These are phyloP conservation scores for Perdita meconis DNA, from an alignment of 2,888 invertebrate genomes.

Conservation along the genomic window DNA sequence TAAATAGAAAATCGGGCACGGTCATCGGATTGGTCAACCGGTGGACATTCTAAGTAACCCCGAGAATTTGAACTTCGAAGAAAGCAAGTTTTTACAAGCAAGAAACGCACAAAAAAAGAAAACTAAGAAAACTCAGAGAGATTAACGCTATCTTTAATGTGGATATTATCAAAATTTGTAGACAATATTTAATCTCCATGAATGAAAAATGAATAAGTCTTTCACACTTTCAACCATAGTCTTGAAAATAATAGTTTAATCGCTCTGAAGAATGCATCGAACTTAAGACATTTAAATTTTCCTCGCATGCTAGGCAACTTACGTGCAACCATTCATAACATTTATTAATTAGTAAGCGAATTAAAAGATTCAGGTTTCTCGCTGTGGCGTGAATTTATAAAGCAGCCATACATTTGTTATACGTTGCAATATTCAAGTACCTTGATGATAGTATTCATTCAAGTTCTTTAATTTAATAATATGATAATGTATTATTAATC, in stretches of 20 bases:
- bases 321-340: not conserved
- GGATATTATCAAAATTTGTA: not conserved
- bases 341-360: conserved; percentile 12
- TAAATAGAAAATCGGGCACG: conserved; percentile 34
- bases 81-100: conserved; percentile 31
- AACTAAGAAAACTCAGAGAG: too few species aligned
- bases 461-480: too few species aligned
- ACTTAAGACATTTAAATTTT: too few species aligned
- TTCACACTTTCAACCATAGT: too few species aligned
- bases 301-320: too few species aligned
- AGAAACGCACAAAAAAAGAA: too few species aligned
- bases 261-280: too few species aligned
- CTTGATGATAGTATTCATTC: too few species aligned
- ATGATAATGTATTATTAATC: too few species aligned
- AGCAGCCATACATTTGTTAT: not conserved
- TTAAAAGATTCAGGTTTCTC: not conserved
- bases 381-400: not conserved
- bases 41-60: conserved; percentile 45
- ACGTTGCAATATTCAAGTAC: too few species aligned
- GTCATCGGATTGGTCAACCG: conserved; percentile 33
- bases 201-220: not conserved
- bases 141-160: not conserved
- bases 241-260: too few species aligned
- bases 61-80: conserved; percentile 33
- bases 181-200: not conserved